Conservation (phyloP, 2,797 vertebrate genomes). For the Microhierax caerulescens region DNA sequence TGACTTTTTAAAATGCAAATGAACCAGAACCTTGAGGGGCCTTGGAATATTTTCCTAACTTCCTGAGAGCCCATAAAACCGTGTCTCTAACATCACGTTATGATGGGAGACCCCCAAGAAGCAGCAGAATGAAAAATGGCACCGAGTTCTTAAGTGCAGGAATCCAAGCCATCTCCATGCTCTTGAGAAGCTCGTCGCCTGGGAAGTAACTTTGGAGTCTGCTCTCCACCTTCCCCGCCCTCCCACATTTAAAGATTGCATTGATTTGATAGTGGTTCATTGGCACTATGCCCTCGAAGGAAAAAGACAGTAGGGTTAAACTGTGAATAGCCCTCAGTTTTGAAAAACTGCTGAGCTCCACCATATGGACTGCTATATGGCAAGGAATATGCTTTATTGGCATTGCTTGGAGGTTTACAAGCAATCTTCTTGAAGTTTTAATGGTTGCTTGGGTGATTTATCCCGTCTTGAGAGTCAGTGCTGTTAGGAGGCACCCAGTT, state of each 20-base stretch:
- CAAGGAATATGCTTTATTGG: slow-evolving; percentile 74
- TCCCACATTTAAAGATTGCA: background rate
- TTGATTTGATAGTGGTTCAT: slow-evolving; percentile 26
- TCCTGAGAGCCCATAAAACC: slow-evolving; percentile 2
- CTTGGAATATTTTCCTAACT: slow-evolving; percentile 19
- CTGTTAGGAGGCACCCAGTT: slow-evolving; percentile 75
- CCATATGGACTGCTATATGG: slow-evolving; percentile 63
- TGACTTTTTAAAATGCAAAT: slow-evolving; percentile 58
- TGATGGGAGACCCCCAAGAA: background rate
- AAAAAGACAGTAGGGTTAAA: slow-evolving; percentile 21
- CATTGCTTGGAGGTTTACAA: slow-evolving; percentile 76
- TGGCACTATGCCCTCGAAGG: slow-evolving; percentile 23
- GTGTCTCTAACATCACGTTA: background rate
- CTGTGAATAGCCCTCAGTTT: slow-evolving; percentile 42
- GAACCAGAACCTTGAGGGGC: slow-evolving; percentile 25
- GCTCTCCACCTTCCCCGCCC: background rate
- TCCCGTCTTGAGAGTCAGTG: slow-evolving; percentile 76
- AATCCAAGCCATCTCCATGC: background rate
- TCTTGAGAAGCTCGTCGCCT: background rate
- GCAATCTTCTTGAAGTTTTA: slow-evolving; percentile 83
- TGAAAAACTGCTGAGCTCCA: slow-evolving; percentile 60
- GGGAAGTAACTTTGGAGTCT: background rate
- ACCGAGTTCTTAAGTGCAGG: background rate
- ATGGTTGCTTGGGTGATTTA: slow-evolving; percentile 83
- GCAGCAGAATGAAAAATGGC: background rate